A percentile compares a stretch with the other conserved stretches of the same genome.
Conservation (phyloP, 2,888 invertebrate species). For the Megastigmus dorsalis region DNA sequence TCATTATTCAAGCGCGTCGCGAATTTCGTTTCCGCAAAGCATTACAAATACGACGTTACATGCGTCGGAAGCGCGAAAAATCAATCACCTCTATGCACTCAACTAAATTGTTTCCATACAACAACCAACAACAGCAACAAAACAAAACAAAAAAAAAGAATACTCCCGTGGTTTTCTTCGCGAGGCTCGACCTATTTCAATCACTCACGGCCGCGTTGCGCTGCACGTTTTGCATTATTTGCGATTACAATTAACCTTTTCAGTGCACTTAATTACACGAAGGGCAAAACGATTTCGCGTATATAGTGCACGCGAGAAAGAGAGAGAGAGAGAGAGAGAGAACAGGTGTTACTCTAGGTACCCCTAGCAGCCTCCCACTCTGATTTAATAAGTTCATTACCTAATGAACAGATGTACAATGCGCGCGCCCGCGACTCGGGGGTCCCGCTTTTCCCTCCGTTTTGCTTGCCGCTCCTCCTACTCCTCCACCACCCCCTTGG, state of each 20-base stretch:
- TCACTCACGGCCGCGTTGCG: too few species aligned
- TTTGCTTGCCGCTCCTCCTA: constrained; percentile 1
- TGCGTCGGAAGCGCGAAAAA: too few species aligned
- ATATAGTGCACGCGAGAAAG: not conserved
- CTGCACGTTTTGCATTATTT: constrained; percentile 55
- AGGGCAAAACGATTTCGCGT: constrained; percentile 52
- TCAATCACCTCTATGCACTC: too few species aligned
- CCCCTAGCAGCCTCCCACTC: constrained; percentile 60
- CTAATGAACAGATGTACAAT: constrained; percentile 70
- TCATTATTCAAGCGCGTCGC: too few species aligned
- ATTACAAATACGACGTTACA: too few species aligned
- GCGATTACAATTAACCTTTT: constrained; percentile 66
- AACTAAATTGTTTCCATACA: too few species aligned
- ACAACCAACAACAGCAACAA: too few species aligned
- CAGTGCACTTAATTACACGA: constrained; percentile 63
- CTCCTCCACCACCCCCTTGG: constrained; percentile 25
- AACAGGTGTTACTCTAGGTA: constrained; percentile 59
- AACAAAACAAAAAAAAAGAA: too few species aligned
- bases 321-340: constrained; percentile 38
- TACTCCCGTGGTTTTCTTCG: too few species aligned
- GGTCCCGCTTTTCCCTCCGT: constrained; percentile 16
- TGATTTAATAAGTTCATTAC: constrained; percentile 73
- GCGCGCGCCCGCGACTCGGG: not conserved
- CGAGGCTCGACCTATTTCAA: too few species aligned
- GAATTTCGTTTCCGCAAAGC: too few species aligned